Conservation (phyloP, 2,113 vertebrate genomes). For the Chascanopsetta lugubris region DNA sequence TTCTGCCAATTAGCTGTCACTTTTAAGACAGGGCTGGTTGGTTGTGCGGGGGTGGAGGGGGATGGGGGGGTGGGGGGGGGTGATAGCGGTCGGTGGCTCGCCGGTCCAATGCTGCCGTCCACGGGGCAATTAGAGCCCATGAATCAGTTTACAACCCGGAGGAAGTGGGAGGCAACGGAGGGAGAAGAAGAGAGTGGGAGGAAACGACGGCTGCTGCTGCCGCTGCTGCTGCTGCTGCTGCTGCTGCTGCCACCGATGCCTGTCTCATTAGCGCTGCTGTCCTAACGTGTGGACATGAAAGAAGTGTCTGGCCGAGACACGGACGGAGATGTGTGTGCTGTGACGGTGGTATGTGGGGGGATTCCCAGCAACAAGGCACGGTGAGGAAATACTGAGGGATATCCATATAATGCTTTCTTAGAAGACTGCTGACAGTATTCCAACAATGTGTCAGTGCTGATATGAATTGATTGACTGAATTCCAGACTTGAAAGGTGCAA, state of each 20-base stretch:
- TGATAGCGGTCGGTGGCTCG: slow-evolving; percentile 23
- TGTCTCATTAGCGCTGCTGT: slow-evolving; percentile 66
- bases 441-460: neutral
- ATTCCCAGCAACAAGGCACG: slow-evolving; percentile 6
- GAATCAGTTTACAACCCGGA: slow-evolving; percentile 53
- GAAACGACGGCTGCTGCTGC: slow-evolving; percentile 28
- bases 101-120: slow-evolving; percentile 41
- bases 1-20: slow-evolving; percentile 34
- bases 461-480: no score
- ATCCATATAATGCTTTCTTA: neutral
- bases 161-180: slow-evolving; percentile 49
- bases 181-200: slow-evolving; percentile 50
- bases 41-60: slow-evolving; percentile 8
- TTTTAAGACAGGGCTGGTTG: slow-evolving; percentile 28
- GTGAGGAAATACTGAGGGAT: neutral
- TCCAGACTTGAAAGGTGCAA: no score
- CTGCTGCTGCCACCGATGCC: slow-evolving; percentile 48
- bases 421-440: neutral
- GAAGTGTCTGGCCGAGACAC: slow-evolving; percentile 22
- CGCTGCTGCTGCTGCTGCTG: slow-evolving; percentile 39
- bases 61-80: slow-evolving; percentile 6
- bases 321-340: slow-evolving; percentile 27
- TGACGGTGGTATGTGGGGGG: slow-evolving; percentile 17
- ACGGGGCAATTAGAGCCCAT: slow-evolving; percentile 65
- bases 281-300: slow-evolving; percentile 56